A percentile compares a stretch with the other conserved stretches of the same genome.
Evolutionary conservation across 2,113 vertebrate species (phyloP).

Genomic region (Guaruba guarouba): DNA sequence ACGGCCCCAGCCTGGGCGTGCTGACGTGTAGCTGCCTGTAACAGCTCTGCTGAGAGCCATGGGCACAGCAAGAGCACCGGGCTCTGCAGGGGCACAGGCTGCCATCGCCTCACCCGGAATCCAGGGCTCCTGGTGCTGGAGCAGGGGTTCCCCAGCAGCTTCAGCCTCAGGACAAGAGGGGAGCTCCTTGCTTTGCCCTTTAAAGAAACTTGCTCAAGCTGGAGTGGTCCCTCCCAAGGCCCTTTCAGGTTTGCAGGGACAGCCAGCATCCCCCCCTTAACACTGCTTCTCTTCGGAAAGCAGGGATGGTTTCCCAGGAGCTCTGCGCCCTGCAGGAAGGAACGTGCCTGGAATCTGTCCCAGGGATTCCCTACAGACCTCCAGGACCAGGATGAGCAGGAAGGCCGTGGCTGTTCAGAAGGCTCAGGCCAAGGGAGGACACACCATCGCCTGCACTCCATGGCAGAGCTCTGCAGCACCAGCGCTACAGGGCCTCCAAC

Average conservation of each 20-base stretch:
- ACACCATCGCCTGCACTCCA: neutral
- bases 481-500: neutral
- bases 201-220: neutral
- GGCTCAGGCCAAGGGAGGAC: neutral
- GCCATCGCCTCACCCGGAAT: neutral
- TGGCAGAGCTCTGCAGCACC: neutral
- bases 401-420: neutral
- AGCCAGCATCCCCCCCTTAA: neutral
- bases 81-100: neutral
- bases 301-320: neutral
- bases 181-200: neutral
- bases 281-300: neutral
- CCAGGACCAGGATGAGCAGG: rapidly evolving
- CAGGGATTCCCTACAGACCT: neutral
- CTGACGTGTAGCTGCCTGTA: neutral
- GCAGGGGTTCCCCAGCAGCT: neutral
- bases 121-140: neutral
- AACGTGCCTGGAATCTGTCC: neutral
- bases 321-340: neutral
- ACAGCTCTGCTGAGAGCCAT: neutral
- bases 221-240: neutral
- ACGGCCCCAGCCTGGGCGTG: neutral
- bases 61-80: neutral
- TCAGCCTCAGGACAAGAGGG: neutral
- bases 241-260: neutral